These are phyloP conservation scores for Brachionus angularis DNA, from an alignment of 1,140 invertebrate genomes.

Conservation along the genomic window DNA sequence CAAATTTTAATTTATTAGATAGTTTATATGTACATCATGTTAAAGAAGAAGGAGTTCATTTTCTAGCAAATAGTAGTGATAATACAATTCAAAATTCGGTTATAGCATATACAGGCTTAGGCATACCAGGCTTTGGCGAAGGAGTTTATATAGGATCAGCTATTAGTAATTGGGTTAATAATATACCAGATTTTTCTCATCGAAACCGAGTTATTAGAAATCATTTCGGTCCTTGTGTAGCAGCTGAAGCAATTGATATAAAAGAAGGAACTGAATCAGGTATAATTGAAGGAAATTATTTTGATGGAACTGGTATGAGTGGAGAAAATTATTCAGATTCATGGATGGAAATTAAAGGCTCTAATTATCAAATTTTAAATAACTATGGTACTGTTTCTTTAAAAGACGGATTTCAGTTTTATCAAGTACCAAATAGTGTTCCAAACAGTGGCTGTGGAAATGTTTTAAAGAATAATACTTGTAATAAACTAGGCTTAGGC, in stretches of 20 bases:
- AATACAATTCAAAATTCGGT: slow-evolving; percentile 9
- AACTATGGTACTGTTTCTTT: neutral
- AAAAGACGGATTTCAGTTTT: slow-evolving; percentile 17
- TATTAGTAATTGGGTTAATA: slow-evolving; percentile 20
- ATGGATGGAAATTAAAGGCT: slow-evolving; percentile 18
- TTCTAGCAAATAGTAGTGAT: neutral
- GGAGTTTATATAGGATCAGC: slow-evolving; percentile 14
- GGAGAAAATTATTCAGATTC: slow-evolving; percentile 25
- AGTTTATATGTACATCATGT: slow-evolving; percentile 12
- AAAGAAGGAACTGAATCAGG: slow-evolving; percentile 14
- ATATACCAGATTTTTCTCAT: slow-evolving; percentile 6
- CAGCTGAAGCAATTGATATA: slow-evolving; percentile 29
- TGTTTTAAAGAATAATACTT: slow-evolving; percentile 7
- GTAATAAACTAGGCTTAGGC: neutral
- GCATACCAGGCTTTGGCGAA: slow-evolving; percentile 2
- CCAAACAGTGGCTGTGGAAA: slow-evolving; percentile 2
- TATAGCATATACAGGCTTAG: slow-evolving; percentile 5
- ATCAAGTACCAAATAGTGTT: neutral
- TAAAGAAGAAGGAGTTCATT: slow-evolving; percentile 26
- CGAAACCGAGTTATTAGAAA: slow-evolving; percentile 19
- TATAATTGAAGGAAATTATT: slow-evolving; percentile 8
- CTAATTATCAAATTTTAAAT: slow-evolving; percentile 4
- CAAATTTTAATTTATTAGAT: slow-evolving; percentile 15
- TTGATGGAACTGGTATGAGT: slow-evolving; percentile 33
- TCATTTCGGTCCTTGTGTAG: neutral